Conservation (phyloP, 2,888 invertebrate genomes). For the Chaitophorus viminalis region DNA sequence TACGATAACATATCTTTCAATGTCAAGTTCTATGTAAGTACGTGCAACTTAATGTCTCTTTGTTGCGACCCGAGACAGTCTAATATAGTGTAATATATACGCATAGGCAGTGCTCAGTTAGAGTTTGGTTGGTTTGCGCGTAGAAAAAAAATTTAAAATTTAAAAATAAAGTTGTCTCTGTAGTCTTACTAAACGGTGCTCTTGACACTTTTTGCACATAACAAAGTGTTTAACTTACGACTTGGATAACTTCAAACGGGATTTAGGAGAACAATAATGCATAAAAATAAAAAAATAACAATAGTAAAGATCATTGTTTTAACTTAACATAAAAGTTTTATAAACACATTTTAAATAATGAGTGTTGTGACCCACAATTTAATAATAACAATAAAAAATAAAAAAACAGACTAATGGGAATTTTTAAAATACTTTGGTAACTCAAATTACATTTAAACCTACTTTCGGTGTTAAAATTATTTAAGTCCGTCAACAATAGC, state of each 20-base stretch:
- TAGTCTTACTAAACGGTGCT: slow-evolving; percentile 9
- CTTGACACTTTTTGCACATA: slow-evolving; percentile 1
- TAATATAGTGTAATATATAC: background rate
- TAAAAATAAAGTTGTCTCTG: background rate
- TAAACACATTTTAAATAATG: slow-evolving; percentile 14
- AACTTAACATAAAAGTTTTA: slow-evolving; percentile 6
- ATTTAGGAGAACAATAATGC: background rate
- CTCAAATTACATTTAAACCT: background rate
- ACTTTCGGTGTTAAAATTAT: background rate
- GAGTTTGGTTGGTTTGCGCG: background rate
- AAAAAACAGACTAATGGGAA: background rate
- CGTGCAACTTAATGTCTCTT: background rate
- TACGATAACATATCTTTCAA: slow-evolving; percentile 29
- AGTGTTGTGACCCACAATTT: background rate
- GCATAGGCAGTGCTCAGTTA: background rate
- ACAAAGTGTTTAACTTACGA: background rate
- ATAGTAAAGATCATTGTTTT: slow-evolving; percentile 23
- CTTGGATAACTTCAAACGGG: slow-evolving; percentile 13
- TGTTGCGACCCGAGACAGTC: background rate
- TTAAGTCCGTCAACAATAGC: background rate
- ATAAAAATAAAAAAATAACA: background rate
- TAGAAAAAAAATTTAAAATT: slow-evolving; percentile 12
- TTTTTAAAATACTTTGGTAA: background rate
- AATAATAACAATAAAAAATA: no score
- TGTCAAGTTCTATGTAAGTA: background rate